These are phyloP conservation scores for Blastomussa wellsi DNA, from an alignment of 92 coral and sea anemone genomes.

Conservation along the genomic window DNA sequence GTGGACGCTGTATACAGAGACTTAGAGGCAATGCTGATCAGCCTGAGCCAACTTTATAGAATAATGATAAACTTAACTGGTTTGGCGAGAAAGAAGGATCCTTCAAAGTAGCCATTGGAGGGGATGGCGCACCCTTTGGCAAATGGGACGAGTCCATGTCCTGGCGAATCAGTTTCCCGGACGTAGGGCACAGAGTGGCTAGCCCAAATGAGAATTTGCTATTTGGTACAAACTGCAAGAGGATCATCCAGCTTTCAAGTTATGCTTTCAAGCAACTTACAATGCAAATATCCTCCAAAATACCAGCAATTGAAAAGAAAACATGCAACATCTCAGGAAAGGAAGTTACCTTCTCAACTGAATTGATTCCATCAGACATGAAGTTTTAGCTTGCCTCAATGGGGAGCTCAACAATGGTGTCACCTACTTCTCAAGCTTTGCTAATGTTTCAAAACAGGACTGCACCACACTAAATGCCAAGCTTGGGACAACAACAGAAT, in stretches of 20 bases:
- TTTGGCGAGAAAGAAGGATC: constrained; percentile 61
- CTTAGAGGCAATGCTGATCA: constrained; percentile 50
- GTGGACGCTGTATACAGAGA: constrained; percentile 68
- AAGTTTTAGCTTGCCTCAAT: constrained; percentile 63
- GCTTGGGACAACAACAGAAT: constrained; percentile 45
- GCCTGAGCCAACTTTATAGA: constrained; percentile 40
- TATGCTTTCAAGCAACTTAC: constrained; percentile 28
- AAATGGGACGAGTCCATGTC: constrained; percentile 75
- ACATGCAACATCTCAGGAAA: constrained; percentile 43
- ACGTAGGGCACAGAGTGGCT: constrained; percentile 65
- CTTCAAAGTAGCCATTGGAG: constrained; percentile 63
- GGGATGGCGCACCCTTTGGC: constrained; percentile 79
- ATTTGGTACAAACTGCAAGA: constrained; percentile 57
- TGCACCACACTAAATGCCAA: constrained; percentile 26
- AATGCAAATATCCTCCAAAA: constrained; percentile 14
- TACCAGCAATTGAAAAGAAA: constrained; percentile 38
- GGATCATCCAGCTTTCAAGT: too few species aligned
- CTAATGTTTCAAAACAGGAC: constrained; percentile 59
- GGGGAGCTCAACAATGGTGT: constrained; percentile 72
- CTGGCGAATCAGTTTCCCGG: constrained; percentile 64
- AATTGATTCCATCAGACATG: constrained; percentile 72
- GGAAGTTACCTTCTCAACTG: constrained; percentile 56
- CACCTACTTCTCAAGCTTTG: constrained; percentile 70
- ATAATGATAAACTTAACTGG: constrained; percentile 65
- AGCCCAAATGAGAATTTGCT: constrained; percentile 52